A percentile compares a stretch with the other conserved stretches of the same genome.
phyloP scores from a whole-genome alignment of 2,888 invertebrate species.

The Operophtera brumata region DNA sequence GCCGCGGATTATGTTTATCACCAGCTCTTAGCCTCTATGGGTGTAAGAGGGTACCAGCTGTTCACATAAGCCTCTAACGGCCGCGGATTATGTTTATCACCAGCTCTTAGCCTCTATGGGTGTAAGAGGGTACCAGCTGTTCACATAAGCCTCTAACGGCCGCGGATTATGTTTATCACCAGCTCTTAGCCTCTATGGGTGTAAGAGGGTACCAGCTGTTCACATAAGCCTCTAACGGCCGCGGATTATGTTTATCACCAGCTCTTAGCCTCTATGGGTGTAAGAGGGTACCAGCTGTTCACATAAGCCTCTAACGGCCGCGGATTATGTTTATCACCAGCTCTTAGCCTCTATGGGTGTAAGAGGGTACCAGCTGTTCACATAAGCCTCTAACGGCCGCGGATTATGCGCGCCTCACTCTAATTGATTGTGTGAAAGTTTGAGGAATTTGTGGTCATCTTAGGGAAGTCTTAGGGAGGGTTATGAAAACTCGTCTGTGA shows the following conservation, averaged over 20 bases:
- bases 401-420: conserved; percentile 25
- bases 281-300: conserved; percentile 15
- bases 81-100: no score
- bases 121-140: conserved; percentile 12
- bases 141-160: conserved; percentile 16
- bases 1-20: no score
- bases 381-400: conserved; percentile 15
- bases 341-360: not conserved
- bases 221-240: conserved; percentile 16
- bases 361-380: conserved; percentile 21
- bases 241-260: no score
- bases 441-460: conserved; percentile 22
- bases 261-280: not conserved
- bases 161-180: no score
- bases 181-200: not conserved
- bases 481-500: not conserved
- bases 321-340: conserved; percentile 6
- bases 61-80: conserved; percentile 17
- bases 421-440: conserved; percentile 26
- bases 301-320: conserved; percentile 15
- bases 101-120: not conserved
- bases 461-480: not conserved
- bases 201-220: conserved; percentile 13
- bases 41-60: conserved; percentile 13
- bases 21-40: not conserved